These are phyloP conservation scores for Lacerta viridis DNA, from an alignment of 2,797 vertebrate genomes.

Conservation along the genomic window DNA sequence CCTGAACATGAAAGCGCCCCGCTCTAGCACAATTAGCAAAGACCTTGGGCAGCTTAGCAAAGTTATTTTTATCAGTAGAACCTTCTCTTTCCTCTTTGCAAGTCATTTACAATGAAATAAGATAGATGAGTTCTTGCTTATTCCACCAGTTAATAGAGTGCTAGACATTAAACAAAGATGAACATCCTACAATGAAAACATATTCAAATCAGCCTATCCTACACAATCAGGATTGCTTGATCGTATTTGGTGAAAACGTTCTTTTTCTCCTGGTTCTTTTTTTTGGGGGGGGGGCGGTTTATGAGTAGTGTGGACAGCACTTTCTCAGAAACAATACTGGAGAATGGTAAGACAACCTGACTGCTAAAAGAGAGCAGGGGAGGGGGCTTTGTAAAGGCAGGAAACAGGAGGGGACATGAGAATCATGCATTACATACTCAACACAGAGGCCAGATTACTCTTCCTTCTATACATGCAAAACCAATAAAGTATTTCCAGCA, in stretches of 20 bases:
- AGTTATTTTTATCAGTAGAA: conserved; percentile 4
- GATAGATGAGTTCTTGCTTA: neutral
- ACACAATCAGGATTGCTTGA: neutral
- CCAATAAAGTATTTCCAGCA: neutral
- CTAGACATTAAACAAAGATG: conserved; percentile 7
- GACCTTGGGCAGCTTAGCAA: neutral
- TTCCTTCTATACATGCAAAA: neutral
- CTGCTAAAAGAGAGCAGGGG: neutral
- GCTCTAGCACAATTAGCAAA: conserved; percentile 10
- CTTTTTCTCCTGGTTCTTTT: neutral
- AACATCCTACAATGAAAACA: neutral
- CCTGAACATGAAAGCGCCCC: conserved; percentile 11
- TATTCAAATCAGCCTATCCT: neutral
- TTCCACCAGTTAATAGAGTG: neutral
- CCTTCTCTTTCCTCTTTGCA: neutral
- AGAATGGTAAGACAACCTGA: neutral
- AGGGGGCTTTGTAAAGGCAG: neutral
- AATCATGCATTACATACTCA: neutral
- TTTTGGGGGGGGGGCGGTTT: neutral
- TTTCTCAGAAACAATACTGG: neutral
- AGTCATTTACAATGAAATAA: conserved; percentile 7
- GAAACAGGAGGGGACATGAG: neutral
- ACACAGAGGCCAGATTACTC: neutral
- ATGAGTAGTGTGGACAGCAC: neutral
- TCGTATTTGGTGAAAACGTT: neutral